Evolutionary conservation across 2,888 invertebrate species (phyloP), one percentile per base, ranked within the genome.

Genomic region (Priocnemis perturbator): DNA sequence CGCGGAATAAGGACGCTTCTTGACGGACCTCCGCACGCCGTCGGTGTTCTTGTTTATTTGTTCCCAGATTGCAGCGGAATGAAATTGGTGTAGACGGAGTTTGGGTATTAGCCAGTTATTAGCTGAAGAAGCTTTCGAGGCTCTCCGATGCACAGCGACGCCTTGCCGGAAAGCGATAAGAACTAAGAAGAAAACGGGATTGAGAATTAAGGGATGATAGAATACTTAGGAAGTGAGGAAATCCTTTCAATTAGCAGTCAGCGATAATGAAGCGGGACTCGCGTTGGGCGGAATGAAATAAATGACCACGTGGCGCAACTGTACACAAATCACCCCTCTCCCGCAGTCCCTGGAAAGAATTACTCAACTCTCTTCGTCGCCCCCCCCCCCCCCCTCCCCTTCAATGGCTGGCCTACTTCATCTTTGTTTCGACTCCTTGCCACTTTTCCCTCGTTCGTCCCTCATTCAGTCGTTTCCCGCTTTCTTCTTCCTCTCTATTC

Each of bases 161-260:
- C 20, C 17, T 37, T 37, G 37, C 37, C 50, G 20, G n/a, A 2
- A 20, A n/a, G 17, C 19, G 50, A 50, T 17, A 20, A 20, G 17
- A n/a, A 50, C 7, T 17, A 15, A 15, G 7, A 50, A 15, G 50
- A 15, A 20, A 20, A 50, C 50, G 14, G 15, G 20, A 50, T 9
- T 20, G 50, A 17, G 9, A 50, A 20, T 50, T 20, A 37, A 37
- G 37, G 37, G 37, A 37, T 37, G 37, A 37, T 37, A 11, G 37
- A 37, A 37, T 37, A 11, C 37, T 37, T 11, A 11, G 7, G 37
- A 23, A 56, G 45, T 45, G 9, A 14, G 57, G 45, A 67, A 64
- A 58, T 47, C 19, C 44, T 58, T 47, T 59, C 60, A 71, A 73
- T 73, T 73, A 64, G 53, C 53, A 59, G 71, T 30, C 50, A 67